These are phyloP conservation scores for Otolemur garnettii DNA, from an alignment of 2,113 vertebrate genomes.

Conservation along the genomic window DNA sequence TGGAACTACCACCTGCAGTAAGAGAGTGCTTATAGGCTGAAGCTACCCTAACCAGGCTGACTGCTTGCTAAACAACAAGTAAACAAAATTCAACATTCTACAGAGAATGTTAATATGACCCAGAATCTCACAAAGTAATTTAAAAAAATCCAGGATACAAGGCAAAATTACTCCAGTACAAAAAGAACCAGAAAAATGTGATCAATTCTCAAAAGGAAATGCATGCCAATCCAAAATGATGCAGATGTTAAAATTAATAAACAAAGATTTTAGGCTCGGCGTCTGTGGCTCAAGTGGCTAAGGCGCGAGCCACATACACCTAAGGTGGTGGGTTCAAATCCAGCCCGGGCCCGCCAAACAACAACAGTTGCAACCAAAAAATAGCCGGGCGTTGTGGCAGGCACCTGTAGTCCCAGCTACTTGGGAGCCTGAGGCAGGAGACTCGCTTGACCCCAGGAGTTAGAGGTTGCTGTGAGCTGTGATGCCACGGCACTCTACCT, in stretches of 20 bases:
- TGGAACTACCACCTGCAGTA: not conserved
- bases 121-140: conserved; percentile 5
- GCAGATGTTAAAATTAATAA: not conserved
- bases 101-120: not conserved
- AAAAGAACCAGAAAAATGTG: conserved; percentile 22
- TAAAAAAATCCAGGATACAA: conserved; percentile 12
- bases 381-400: too few relatives aligned
- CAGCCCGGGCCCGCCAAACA: too few relatives aligned
- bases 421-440: too few relatives aligned
- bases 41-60: not conserved
- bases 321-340: too few relatives aligned
- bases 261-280: not conserved
- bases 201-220: conserved; percentile 46
- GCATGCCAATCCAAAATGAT: not conserved
- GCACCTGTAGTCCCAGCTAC: too few relatives aligned
- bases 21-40: not conserved
- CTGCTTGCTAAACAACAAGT: not conserved
- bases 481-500: too few relatives aligned
- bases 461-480: too few relatives aligned
- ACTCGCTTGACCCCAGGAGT: too few relatives aligned
- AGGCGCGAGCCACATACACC: too few relatives aligned
- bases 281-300: too few relatives aligned
- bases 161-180: conserved; percentile 18
- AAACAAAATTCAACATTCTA: not conserved
- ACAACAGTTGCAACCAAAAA: too few relatives aligned